These are phyloP conservation scores for Gymnorhina tibicen DNA, from an alignment of 2,113 vertebrate species.

Conservation along the genomic window DNA sequence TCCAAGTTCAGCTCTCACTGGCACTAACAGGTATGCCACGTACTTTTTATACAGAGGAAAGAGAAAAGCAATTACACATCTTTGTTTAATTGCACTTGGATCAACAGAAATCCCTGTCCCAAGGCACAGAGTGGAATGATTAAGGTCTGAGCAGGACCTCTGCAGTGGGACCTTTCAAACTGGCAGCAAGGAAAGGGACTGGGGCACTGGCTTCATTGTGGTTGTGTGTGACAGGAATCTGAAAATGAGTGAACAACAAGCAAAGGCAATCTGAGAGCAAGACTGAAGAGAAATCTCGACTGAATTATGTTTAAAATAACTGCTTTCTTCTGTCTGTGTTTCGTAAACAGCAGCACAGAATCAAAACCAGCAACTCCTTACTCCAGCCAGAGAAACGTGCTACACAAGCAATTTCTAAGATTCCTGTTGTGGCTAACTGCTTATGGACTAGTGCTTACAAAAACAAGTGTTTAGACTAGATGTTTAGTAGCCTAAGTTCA, in stretches of 20 bases:
- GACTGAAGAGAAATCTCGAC: background rate
- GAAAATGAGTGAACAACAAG: background rate
- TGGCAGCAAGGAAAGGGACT: background rate
- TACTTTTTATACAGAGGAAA: background rate
- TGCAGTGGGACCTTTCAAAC: background rate
- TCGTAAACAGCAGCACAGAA: background rate
- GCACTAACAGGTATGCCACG: accelerated
- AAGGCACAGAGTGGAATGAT: background rate
- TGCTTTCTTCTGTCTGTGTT: background rate
- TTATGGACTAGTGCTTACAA: background rate
- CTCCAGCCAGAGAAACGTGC: background rate
- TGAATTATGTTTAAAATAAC: background rate
- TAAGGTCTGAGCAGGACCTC: background rate
- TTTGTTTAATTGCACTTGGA: background rate
- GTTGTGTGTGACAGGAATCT: background rate
- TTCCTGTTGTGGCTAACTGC: background rate
- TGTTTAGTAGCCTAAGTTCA: background rate
- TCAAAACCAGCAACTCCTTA: accelerated
- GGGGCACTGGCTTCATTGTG: background rate
- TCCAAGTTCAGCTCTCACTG: background rate
- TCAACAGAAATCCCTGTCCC: background rate
- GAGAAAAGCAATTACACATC: background rate
- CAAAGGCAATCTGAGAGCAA: background rate
- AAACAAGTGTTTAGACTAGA: background rate
- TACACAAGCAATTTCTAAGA: background rate